phyloP scores from a whole-genome alignment of 2,888 invertebrate species.

The Platycheirus rosarum region DNA sequence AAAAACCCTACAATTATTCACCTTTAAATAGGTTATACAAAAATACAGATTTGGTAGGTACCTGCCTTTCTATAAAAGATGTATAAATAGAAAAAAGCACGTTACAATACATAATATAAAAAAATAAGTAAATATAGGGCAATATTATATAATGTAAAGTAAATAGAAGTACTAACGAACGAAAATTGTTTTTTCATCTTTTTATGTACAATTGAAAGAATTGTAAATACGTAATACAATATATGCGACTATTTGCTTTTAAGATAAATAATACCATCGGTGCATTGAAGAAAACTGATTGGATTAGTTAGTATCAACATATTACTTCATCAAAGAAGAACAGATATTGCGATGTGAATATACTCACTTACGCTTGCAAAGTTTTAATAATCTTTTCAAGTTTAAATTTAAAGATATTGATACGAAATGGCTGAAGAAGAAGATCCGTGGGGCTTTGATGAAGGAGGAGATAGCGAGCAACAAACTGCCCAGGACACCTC shows the following conservation, averaged over 20 bases:
- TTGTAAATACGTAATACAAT: slow-evolving; percentile 59
- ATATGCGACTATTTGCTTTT: slow-evolving; percentile 13
- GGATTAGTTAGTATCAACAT: slow-evolving; percentile 64
- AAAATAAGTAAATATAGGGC: no score
- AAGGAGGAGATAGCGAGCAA: slow-evolving; percentile 77
- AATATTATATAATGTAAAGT: no score
- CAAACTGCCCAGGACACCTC: slow-evolving; percentile 44
- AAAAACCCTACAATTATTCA: no score
- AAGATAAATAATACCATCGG: slow-evolving; percentile 32
- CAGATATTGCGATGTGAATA: slow-evolving; percentile 56
- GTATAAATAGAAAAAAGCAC: no score
- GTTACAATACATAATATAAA: no score
- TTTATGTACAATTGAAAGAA: not conserved
- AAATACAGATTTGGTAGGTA: no score
- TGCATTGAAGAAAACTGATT: slow-evolving; percentile 31
- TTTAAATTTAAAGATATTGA: slow-evolving; percentile 37
- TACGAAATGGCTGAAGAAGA: slow-evolving; percentile 83
- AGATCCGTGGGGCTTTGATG: slow-evolving; percentile 84
- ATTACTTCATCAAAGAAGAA: slow-evolving; percentile 64
- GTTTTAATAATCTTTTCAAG: not conserved
- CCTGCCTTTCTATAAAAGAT: no score
- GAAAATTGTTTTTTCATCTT: no score
- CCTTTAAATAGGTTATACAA: no score
- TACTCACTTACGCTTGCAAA: not conserved
- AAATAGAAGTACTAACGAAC: no score